phyloP scores from a whole-genome alignment of 1,140 invertebrate species.

The Tigriopus japonicus region DNA sequence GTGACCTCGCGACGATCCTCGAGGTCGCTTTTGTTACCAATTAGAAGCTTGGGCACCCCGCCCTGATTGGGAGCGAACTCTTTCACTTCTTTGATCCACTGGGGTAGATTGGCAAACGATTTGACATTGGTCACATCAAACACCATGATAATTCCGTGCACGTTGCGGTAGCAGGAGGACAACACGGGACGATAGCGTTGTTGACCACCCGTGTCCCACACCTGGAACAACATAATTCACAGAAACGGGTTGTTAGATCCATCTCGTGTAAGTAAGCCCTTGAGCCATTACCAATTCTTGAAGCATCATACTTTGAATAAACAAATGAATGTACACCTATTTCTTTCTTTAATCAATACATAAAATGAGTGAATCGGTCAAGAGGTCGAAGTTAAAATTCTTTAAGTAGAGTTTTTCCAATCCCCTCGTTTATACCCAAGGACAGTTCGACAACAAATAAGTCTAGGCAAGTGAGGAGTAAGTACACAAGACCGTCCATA shows the following conservation, averaged over 20 bases:
- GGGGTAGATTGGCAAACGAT: neutral
- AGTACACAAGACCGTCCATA: no score
- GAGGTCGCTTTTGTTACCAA: slow-evolving; percentile 6
- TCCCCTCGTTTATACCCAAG: no score
- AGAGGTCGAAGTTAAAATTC: no score
- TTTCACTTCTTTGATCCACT: slow-evolving; percentile 4
- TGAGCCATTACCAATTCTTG: no score
- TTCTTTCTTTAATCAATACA: no score
- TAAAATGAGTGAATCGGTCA: no score
- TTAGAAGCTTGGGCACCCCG: neutral
- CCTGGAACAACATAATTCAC: neutral
- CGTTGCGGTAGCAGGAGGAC: slow-evolving; percentile 8
- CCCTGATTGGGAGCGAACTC: slow-evolving; percentile 3
- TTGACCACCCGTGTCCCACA: slow-evolving; percentile 10
- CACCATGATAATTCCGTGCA: neutral
- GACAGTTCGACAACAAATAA: no score
- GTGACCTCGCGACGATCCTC: neutral
- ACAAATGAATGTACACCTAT: no score
- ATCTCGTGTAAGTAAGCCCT: no score
- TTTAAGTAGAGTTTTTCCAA: no score
- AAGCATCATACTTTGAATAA: no score
- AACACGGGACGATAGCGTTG: slow-evolving; percentile 8
- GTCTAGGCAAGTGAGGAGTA: no score
- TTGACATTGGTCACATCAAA: slow-evolving; percentile 5
- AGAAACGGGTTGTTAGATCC: neutral